phyloP scores from a whole-genome alignment of 2,797 vertebrate genomes.

The Sciurus vulgaris region DNA sequence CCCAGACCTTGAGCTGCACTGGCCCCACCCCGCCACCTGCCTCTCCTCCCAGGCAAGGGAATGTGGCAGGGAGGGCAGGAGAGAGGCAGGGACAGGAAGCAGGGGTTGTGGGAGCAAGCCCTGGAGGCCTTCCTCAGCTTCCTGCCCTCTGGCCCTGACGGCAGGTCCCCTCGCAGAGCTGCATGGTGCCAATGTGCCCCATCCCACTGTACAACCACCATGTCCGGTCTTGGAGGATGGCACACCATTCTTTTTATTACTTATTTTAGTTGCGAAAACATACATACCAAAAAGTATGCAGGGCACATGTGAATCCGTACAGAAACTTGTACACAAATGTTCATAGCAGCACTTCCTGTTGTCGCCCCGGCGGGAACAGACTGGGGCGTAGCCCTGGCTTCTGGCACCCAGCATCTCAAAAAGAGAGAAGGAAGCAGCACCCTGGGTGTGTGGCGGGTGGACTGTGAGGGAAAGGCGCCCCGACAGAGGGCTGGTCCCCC shows the following conservation, averaged over 20 bases:
- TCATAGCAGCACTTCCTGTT: not conserved
- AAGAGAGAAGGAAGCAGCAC: too few species aligned
- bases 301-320: not conserved
- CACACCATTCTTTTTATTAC: not conserved
- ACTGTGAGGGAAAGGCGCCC: too few species aligned
- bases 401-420: too few species aligned
- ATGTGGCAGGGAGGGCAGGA: too few species aligned
- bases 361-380: not conserved
- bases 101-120: not conserved
- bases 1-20: not conserved
- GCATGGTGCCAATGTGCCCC: too few species aligned
- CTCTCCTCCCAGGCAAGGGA: not conserved
- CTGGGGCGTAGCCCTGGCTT: not conserved
- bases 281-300: too few species aligned
- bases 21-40: not conserved
- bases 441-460: too few species aligned
- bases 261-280: not conserved
- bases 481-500: too few species aligned
- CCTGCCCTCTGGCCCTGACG: not conserved
- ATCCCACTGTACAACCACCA: too few species aligned
- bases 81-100: fast-evolving
- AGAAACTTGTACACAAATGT: not conserved
- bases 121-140: not conserved
- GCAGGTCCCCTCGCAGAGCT: not conserved
- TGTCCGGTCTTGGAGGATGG: not conserved